Evolutionary conservation across 2,797 vertebrate species (phyloP), one percentile per base, ranked within the genome.

Genomic region (Thalassophryne amazonica): DNA sequence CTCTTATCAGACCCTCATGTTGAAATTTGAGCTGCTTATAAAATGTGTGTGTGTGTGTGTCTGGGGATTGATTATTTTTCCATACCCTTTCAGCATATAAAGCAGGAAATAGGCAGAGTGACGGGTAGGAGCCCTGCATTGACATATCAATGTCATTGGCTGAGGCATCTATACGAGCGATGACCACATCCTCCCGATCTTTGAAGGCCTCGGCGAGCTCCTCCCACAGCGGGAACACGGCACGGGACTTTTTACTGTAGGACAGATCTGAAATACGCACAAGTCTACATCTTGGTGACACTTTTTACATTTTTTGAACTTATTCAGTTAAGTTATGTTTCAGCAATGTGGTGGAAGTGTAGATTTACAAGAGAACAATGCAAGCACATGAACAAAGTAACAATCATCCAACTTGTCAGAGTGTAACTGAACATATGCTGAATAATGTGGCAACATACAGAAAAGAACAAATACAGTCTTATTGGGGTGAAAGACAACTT

Each of bases 391-490:
- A 12, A 1, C n/a, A n/a, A n/a, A n/a, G n/a, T n/a, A n/a, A n/a
- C n/a, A n/a, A n/a, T n/a, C n/a, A n/a, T n/a, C n/a, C n/a, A n/a
- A n/a, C n/a, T n/a, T n/a, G n/a, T n/a, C n/a, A n/a, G n/a, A n/a
- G n/a, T n/a, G n/a, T n/a, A n/a, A n/a, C n/a, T n/a, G n/a, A n/a
- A n/a, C n/a, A n/a, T n/a, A n/a, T n/a, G n/a, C 18, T 11, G 1
- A 11, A 46, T 21, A 27, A 5, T 13, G 13, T 21, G 15, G 59
- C 22, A 76, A 95, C 95, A 68, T 88, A 97, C 94, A 98, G 80
- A 99, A 94, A 73, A 95, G 77, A 15, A 98, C 88, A 59, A 98
- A 94, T 6, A 92, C 93, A 0, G 90, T 93, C 60, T 58, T 91
- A 50, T 92, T 77, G 37, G 91, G 88, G 63, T 95, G 90, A 20